Evolutionary conservation across 2,888 invertebrate genomes (phyloP).

Genomic region (Busseola fusca): DNA sequence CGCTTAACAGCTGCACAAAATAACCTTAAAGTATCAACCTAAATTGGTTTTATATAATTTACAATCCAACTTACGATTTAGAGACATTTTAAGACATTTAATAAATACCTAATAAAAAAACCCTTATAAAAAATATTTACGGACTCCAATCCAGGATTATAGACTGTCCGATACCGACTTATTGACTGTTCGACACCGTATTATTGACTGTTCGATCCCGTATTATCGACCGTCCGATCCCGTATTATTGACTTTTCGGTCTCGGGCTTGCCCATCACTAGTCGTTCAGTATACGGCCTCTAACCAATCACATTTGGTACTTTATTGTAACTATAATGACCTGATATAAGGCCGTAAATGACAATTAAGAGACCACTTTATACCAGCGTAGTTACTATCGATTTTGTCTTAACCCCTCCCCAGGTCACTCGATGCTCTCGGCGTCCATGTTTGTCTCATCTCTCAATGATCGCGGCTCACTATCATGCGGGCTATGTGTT

Average conservation of each 20-base stretch:
- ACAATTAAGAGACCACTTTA: slow-evolving; percentile 61
- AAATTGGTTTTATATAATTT: neutral
- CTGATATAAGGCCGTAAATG: slow-evolving; percentile 58
- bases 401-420: slow-evolving; percentile 18
- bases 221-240: slow-evolving; percentile 36
- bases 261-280: slow-evolving; percentile 54
- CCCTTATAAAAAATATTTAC: slow-evolving; percentile 38
- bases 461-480: slow-evolving; percentile 42
- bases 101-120: slow-evolving; percentile 17
- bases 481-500: slow-evolving; percentile 24
- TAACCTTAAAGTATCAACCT: neutral
- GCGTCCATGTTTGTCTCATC: slow-evolving; percentile 50
- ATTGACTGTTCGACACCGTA: neutral
- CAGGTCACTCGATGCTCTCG: slow-evolving; percentile 27
- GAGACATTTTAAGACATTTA: no score
- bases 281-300: slow-evolving; percentile 42
- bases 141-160: slow-evolving; percentile 40
- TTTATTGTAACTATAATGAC: slow-evolving; percentile 61
- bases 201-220: slow-evolving; percentile 37
- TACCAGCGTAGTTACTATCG: slow-evolving; percentile 45
- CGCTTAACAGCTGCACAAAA: neutral
- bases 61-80: neutral
- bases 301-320: slow-evolving; percentile 62
- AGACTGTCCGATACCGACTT: slow-evolving; percentile 22
- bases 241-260: slow-evolving; percentile 33